Conservation (phyloP, 1,140 invertebrate genomes). For the Sinella curviseta region DNA sequence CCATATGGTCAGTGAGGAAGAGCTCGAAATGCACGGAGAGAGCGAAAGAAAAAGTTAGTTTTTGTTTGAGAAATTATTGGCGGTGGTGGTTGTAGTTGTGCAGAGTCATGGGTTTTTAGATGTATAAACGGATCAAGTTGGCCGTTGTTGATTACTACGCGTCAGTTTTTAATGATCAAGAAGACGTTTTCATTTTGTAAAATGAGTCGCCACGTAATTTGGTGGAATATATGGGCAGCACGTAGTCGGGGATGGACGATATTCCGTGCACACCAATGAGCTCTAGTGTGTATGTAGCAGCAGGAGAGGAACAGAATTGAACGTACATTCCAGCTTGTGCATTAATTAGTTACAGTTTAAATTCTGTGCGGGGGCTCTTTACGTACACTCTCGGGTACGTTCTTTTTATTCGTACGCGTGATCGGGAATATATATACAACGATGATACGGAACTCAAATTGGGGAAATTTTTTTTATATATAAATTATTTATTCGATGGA, state of each 20-base stretch:
- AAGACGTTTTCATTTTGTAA: conserved; percentile 2
- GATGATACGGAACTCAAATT: no score
- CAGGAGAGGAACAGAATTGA: neutral
- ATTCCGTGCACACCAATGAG: conserved; percentile 1
- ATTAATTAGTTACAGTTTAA: conserved; percentile 11
- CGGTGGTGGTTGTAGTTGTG: no score
- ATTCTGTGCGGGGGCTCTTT: neutral
- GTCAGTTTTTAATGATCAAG: neutral
- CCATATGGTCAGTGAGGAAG: neutral
- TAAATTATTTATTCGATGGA: no score
- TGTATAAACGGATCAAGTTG: no score
- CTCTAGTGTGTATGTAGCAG: neutral
- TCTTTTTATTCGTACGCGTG: neutral
- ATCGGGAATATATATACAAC: neutral
- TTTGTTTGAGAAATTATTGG: no score
- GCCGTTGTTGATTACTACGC: no score
- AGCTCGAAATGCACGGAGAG: neutral
- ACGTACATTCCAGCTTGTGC: conserved; percentile 8
- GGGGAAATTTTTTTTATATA: no score
- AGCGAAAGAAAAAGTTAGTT: no score
- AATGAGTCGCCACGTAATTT: neutral
- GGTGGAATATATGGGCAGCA: neutral
- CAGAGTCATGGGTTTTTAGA: no score
- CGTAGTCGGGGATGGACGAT: neutral
- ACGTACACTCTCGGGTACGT: neutral